Evolutionary conservation across 2,113 vertebrate genomes (phyloP), one percentile per base, ranked within the genome.

Genomic region (Semicossyphus pulcher): DNA sequence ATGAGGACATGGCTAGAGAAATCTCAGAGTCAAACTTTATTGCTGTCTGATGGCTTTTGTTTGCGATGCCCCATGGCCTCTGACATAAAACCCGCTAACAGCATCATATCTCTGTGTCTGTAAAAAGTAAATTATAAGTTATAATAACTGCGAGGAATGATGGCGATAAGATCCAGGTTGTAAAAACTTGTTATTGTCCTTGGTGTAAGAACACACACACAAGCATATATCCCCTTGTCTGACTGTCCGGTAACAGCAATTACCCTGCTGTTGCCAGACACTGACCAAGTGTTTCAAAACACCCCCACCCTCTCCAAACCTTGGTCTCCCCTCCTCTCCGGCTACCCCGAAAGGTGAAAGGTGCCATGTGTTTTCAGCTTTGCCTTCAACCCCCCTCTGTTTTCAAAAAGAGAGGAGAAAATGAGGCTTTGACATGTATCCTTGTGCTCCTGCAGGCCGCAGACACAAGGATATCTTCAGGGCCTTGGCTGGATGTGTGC

Each of bases 341-440:
- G 32, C 57, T 53, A 45, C 45, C 80, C 74, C 45, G 23, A 60
- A 76, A 90, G 90, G 90, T 90, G 81, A 93, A 92, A 87, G 87
- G 87, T 90, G 80, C 81, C 89, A 89, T 86, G 82, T 87, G 89
- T 76, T 92, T 91, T 71, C 57, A 63, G 78, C 83, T 86, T 79
- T 49, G 58, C 88, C 48, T 80, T 48, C 44, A 52, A 78, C 70
- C 75, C 62, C 76, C 45, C 72, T 67, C 26, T 31, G 36, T 6
- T 78, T 77, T 75, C 6, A 71, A 76, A 80, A 73, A 25, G 41
- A 72, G 34, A 56, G 51, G 54, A 80, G 65, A 88, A 80, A 88
- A 86, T 54, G 21, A 78, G 80, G 51, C 81, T 82, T 86, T 87
- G 71, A 88, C 80, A 48, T 57, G 12, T 37, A 85, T 76, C 77